These are phyloP conservation scores for Echeneis naucrates DNA, from an alignment of 2,797 vertebrate species.

Conservation along the genomic window DNA sequence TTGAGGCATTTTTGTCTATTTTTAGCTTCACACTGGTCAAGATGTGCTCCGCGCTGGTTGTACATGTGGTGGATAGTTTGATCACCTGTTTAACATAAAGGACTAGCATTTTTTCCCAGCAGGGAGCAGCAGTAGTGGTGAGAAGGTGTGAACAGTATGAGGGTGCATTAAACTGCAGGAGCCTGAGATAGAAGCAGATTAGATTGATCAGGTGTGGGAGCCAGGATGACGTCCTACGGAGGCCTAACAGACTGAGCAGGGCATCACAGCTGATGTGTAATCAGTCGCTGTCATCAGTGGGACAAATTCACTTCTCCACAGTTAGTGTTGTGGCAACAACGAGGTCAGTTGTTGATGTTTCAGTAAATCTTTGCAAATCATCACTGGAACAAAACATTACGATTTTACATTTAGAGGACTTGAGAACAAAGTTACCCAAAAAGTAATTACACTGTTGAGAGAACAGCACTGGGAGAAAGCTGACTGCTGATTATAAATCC, in stretches of 20 bases:
- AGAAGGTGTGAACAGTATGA: conserved; percentile 23
- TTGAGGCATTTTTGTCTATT: neutral
- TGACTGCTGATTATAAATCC: conserved; percentile 43
- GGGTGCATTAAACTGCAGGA: conserved; percentile 21
- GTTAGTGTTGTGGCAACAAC: neutral
- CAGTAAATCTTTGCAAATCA: conserved; percentile 12
- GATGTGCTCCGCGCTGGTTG: neutral
- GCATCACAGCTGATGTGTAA: conserved; percentile 14
- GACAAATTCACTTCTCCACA: neutral
- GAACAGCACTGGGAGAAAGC: conserved; percentile 26
- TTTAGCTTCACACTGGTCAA: neutral
- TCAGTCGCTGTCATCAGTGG: conserved; percentile 11
- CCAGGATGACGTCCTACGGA: neutral
- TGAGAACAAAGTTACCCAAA: conserved; percentile 40
- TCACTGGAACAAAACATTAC: conserved; percentile 28
- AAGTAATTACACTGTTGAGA: conserved; percentile 45
- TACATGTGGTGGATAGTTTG: neutral
- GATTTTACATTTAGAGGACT: conserved; percentile 39
- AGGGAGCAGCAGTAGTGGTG: neutral
- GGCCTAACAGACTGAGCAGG: neutral
- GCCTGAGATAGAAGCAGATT: conserved; percentile 1
- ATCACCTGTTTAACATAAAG: conserved; percentile 8
- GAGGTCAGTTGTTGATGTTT: conserved; percentile 6
- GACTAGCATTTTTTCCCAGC: conserved; percentile 18
- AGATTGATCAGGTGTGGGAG: neutral